Percentiles rank a stretch among this genome's conserved stretches.
These are phyloP conservation scores for Melanerpes aurifrons DNA, from an alignment of 2,113 vertebrate species.

Conservation along the genomic window DNA sequence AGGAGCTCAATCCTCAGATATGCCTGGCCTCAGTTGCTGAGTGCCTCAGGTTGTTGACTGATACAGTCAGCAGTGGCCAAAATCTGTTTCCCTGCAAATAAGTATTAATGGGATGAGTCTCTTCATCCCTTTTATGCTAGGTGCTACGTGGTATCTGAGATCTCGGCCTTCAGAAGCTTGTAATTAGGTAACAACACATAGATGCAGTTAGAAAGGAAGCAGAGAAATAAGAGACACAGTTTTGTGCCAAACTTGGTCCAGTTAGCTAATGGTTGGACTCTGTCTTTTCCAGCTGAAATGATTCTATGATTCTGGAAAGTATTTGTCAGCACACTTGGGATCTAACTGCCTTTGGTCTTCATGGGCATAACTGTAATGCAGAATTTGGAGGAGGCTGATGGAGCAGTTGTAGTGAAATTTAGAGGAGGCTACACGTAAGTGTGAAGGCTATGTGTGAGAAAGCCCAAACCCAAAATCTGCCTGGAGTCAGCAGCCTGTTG, in stretches of 20 bases:
- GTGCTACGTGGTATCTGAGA: not conserved
- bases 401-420: not conserved
- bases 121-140: not conserved
- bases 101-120: not conserved
- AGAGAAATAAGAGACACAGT: not conserved
- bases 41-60: not conserved
- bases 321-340: not conserved
- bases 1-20: not conserved
- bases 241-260: no score
- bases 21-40: not conserved
- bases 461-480: not conserved
- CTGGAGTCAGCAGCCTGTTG: conserved; percentile 25
- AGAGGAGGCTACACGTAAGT: not conserved
- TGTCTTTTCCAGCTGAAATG: no score
- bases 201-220: not conserved
- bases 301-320: no score
- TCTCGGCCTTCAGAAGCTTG: not conserved
- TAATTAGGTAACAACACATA: not conserved
- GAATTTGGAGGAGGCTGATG: not conserved
- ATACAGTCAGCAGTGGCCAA: not conserved
- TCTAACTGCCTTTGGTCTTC: not conserved
- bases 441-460: not conserved
- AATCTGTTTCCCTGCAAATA: not conserved
- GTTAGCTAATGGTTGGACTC: no score
- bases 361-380: not conserved